Percentiles rank a stretch among this genome's conserved stretches.
These are phyloP conservation scores for Osmoderma eremita DNA, from an alignment of 2,888 invertebrate genomes.

Conservation along the genomic window DNA sequence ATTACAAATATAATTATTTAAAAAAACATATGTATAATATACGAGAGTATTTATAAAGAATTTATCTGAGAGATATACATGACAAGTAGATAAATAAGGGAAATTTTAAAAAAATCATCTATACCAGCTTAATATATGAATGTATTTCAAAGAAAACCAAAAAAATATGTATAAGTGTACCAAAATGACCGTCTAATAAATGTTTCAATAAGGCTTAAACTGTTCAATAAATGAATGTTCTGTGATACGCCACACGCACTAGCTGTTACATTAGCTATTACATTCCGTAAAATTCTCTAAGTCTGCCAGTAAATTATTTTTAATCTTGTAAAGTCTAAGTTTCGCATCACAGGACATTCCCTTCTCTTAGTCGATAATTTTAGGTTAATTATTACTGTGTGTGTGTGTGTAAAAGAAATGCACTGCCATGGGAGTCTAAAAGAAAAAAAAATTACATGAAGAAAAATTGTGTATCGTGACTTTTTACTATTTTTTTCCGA, in stretches of 20 bases:
- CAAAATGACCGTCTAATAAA: constrained; percentile 33
- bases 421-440: constrained; percentile 57
- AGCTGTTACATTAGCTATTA: not conserved
- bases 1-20: constrained; percentile 26
- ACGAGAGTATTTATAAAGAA: constrained; percentile 34
- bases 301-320: not conserved
- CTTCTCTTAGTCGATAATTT: constrained; percentile 46
- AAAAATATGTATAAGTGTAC: constrained; percentile 30
- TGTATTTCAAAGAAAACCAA: constrained; percentile 18
- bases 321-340: not conserved
- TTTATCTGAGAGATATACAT: constrained; percentile 25
- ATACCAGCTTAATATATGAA: constrained; percentile 30
- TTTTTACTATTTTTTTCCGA: constrained; percentile 39
- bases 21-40: constrained; percentile 29
- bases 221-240: constrained; percentile 15
- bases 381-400: constrained; percentile 47
- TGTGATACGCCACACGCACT: not conserved
- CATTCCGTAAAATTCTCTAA: no score
- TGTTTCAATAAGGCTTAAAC: constrained; percentile 34
- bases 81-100: constrained; percentile 18
- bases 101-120: constrained; percentile 4
- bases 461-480: constrained; percentile 41
- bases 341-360: not conserved
- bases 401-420: constrained; percentile 53
- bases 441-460: constrained; percentile 37